Base-by-base conservation (phyloP, 2,888 invertebrate genomes). In the Chloroclysta siterata region DNA sequence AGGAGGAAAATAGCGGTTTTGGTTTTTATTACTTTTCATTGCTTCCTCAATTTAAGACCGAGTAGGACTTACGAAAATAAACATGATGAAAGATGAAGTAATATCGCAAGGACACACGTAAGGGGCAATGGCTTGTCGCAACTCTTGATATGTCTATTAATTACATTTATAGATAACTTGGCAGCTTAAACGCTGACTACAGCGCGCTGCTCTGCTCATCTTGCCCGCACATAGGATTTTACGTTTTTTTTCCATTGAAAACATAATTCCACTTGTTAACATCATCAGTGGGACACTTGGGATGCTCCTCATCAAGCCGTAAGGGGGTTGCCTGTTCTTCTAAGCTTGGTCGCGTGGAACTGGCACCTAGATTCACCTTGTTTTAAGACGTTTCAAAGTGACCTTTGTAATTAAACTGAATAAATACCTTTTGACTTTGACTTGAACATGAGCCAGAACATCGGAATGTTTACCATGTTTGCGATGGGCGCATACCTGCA, bases 391-490 rank as follows among this genome's bases (percentile, higher is more conserved):
- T n/a, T n/a, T n/a, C n/a, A n/a, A n/a, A n/a, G n/a, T n/a, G n/a
- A n/a, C n/a, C n/a, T n/a, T n/a, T n/a, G n/a, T n/a, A n/a, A n/a
- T n/a, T n/a, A n/a, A n/a, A n/a, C n/a, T n/a, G n/a, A n/a, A n/a
- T n/a, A n/a, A n/a, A n/a, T n/a, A n/a, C n/a, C n/a, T n/a, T n/a
- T n/a, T n/a, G n/a, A n/a, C n/a, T n/a, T n/a, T n/a, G n/a, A n/a
- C n/a, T n/a, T n/a, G n/a, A n/a, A n/a, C 2, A 42, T 87, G 11
- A 66, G 76, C 11, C 82, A 83, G 71, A 82, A 82, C 57, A 46
- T 78, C 2, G 88, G 88, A 1, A 65, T 84, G 4, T 70, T 88
- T 0, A n/a, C 69, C 2, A 84, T 86, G 69, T 88, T 80, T 57
- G 65, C 75, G 0, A 65, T 88, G 63, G 88, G 87, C 10, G 81